Evolutionary conservation across 2,113 vertebrate genomes (phyloP).

Genomic region (Larimichthys crocea): DNA sequence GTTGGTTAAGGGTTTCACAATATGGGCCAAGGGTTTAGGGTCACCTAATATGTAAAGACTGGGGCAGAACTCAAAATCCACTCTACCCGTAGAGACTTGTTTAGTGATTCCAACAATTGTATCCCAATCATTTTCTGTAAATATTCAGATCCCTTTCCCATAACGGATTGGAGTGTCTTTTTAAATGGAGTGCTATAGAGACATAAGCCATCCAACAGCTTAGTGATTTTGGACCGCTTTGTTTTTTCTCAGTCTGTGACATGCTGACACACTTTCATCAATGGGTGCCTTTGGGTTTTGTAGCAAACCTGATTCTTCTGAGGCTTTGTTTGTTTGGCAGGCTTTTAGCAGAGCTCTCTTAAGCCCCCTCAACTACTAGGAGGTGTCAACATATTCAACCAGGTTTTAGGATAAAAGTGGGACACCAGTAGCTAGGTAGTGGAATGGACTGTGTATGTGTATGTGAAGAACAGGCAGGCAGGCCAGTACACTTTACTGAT

Average conservation of each 20-base stretch:
- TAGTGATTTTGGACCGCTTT: neutral
- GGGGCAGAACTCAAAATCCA: too few species aligned
- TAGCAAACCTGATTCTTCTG: conserved; percentile 38
- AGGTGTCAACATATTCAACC: conserved; percentile 34
- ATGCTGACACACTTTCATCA: conserved; percentile 32
- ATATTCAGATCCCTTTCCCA: too few species aligned
- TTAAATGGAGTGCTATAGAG: neutral
- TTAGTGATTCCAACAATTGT: too few species aligned
- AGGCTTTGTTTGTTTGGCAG: conserved; percentile 53
- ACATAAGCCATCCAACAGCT: neutral
- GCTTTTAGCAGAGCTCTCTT: conserved; percentile 38
- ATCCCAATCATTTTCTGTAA: too few species aligned
- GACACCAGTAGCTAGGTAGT: conserved; percentile 14
- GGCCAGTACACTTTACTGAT: neutral
- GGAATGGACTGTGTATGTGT: neutral
- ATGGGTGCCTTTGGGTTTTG: conserved; percentile 20
- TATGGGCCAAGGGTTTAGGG: too few species aligned
- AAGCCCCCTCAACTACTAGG: conserved; percentile 38
- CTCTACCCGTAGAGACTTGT: too few species aligned
- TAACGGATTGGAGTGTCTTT: neutral
- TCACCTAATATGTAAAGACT: too few species aligned
- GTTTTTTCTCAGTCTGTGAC: conserved; percentile 6
- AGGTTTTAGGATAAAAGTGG: conserved; percentile 61
- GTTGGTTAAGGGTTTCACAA: too few species aligned
- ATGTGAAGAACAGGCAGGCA: neutral